Evolutionary conservation across 2,113 vertebrate genomes (phyloP).

Genomic region (Ciconia stormi): DNA sequence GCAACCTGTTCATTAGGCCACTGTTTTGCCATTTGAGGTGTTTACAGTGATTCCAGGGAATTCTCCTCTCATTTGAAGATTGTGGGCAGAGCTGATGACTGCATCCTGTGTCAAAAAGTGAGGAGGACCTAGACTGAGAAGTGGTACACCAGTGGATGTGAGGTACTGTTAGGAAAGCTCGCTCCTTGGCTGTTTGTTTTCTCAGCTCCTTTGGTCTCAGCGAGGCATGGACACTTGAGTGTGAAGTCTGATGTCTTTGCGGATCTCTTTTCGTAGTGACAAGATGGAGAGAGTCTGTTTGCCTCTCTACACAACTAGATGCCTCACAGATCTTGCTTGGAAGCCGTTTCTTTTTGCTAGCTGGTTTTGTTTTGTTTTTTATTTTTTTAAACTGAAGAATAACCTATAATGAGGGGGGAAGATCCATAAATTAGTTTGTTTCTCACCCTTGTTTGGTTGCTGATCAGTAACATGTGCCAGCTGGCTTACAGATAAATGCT

Average conservation of each 20-base stretch:
- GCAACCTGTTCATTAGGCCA: accelerated
- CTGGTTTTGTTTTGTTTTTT: not conserved
- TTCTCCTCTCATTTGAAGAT: not conserved
- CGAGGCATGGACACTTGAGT: accelerated
- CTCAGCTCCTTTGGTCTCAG: not conserved
- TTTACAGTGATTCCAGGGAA: not conserved
- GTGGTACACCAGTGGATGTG: not conserved
- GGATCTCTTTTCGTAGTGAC: not conserved
- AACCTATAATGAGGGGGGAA: not conserved
- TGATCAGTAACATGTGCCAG: not conserved
- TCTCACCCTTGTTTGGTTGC: not conserved
- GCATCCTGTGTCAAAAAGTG: not conserved
- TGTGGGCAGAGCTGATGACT: not conserved
- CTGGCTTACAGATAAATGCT: not conserved
- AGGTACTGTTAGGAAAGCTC: not conserved
- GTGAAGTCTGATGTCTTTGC: not conserved
- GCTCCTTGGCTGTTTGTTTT: not conserved
- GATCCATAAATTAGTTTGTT: not conserved
- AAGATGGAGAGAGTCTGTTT: not conserved
- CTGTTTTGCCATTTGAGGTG: not conserved
- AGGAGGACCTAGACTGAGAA: not conserved
- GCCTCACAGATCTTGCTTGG: not conserved
- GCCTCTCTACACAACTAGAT: not conserved
- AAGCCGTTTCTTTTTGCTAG: not conserved
- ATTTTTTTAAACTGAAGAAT: not conserved